Evolutionary conservation across 2,113 vertebrate genomes (phyloP), one percentile per base, ranked within the genome.

Genomic region (Progne subis): DNA sequence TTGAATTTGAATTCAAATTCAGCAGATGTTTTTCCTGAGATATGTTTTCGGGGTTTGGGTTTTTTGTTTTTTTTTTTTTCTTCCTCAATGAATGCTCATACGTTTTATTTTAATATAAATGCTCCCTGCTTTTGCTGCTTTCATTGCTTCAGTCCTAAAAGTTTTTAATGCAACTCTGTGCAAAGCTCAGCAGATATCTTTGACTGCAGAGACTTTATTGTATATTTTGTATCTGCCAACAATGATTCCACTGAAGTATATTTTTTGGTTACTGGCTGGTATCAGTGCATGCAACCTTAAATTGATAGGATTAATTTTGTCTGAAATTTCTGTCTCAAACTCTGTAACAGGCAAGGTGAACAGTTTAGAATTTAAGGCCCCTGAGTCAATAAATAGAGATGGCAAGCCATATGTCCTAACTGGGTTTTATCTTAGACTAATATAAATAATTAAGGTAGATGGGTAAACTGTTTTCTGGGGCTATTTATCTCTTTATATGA

Each of bases 1-100:
- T 74, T 65, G 37, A 91, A 78, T 90, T 89, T 78, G 3, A 94
- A 76, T 92, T 65, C 14, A 71, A 80, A 86, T 85, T 44, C 24
- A 61, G 60, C 13, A 80, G 31, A 44, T 49, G 7, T n/a, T 85
- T 94, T 31, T 88, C 18, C 34, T 80, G 57, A 85, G 60, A 43
- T 5, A 10, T 5, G 4, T 7, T 79, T 81, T 75, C 25, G 3
- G 8, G 2, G 0, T 5, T 52, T 29, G 46, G 9, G 3, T 3
- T 20, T 5, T 0, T 37, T 37, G 37, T 8, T 8, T 37, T 37
- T 1, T 8, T 37, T 37, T 16, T 60, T 76, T 57, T 14, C 4
- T 59, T 68, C 11, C 10, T 8, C 14, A 47, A 2, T 24, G 9
- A 14, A 44, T 82, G 16, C 3, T 52, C 24, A 32, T 11, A 53